Base-by-base conservation (phyloP, 2,888 invertebrate species). In the Octodonta nipae region DNA sequence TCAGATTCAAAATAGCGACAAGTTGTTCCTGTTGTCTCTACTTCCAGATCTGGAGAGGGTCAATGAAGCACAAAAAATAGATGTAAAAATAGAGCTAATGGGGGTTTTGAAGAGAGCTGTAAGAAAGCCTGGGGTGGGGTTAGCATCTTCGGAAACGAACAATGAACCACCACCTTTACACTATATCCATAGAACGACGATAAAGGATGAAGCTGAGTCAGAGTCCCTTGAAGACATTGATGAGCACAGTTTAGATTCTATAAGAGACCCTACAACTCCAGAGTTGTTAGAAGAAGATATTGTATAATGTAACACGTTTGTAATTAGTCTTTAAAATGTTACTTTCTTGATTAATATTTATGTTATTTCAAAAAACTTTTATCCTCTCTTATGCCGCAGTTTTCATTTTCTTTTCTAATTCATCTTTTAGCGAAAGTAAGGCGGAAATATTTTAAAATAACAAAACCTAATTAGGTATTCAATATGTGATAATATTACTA, bases 11-110 rank as follows among this genome's bases (percentile, higher is more conserved):
- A 14, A 17, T 6, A 25, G 31, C 16, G 24, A 15, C 15, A 22
- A 26, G 4, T 17, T 31, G 22, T 31, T 31, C 15, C 26, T 31
- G 6, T 11, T 31, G 26, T 31, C 31, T 14, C 24, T 31, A 12
- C n/a, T 31, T 13, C 24, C 24, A 8, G 25, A 24, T 1, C 15
- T 31, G 22, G 26, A 31, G 22, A 25, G 11, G 15, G 26, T 31
- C 16, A 24, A 24, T 2, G 31, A 31, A 31, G 31, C 24, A 8
- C 12, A 24, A 11, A 8, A 26, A 4, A 25, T 31, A 15, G 26
- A 31, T 10, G 31, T 31, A 10, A 31, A 31, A 22, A 31, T 31
- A 26, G 26, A 31, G 24, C 24, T 31, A 6, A 31, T 31, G 31
- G 25, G 26, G 25, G 25, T 31, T 15, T 25, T 31, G 6, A 24